Percentiles rank a stretch among this genome's conserved stretches.
These are phyloP conservation scores for Chaitophorus viminalis DNA, from an alignment of 2,888 invertebrate genomes.

Conservation along the genomic window DNA sequence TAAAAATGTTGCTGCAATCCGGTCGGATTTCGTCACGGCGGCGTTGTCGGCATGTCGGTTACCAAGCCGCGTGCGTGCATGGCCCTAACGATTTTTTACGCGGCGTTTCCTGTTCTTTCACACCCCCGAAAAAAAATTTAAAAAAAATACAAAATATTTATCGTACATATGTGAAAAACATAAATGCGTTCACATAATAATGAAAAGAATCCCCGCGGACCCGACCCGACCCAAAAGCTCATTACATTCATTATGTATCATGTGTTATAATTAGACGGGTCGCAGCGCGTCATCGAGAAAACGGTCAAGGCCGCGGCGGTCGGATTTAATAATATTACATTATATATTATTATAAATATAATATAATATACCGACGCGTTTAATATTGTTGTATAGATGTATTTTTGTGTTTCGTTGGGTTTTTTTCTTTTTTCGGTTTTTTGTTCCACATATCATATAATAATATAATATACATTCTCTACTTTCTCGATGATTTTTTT, in stretches of 20 bases:
- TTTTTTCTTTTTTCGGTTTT: neutral
- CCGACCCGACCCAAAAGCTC: neutral
- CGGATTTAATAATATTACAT: too few relatives aligned
- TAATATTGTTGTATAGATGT: neutral
- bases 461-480: too few relatives aligned
- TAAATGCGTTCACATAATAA: neutral
- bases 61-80: neutral
- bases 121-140: neutral
- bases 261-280: constrained; percentile 18
- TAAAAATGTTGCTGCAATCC: too few relatives aligned
- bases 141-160: neutral
- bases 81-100: constrained; percentile 18
- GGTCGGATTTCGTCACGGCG: neutral
- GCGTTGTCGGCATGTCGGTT: neutral
- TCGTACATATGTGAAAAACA: neutral
- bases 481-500: neutral
- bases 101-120: constrained; percentile 47
- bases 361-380: neutral
- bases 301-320: constrained; percentile 39
- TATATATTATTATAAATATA: too few relatives aligned
- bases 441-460: neutral
- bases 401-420: neutral
- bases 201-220: neutral
- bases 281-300: neutral
- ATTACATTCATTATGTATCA: too few relatives aligned